Conservation (phyloP, 2,888 invertebrate genomes). For the Anorthoa munda region DNA sequence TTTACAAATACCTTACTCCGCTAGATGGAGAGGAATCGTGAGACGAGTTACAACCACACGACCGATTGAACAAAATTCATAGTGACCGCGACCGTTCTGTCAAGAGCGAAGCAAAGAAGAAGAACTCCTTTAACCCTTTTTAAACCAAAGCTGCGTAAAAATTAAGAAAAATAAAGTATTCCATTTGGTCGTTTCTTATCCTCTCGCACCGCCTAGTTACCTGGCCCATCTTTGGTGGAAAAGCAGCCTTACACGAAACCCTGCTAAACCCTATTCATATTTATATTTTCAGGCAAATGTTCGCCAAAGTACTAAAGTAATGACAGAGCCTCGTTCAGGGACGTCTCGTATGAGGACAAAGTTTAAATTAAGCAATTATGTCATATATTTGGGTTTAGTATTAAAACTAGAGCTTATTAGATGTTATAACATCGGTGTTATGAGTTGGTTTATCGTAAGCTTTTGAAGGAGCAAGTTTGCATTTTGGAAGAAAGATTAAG, state of each 20-base stretch:
- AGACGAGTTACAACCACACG: too few species aligned
- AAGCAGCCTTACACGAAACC: slow-evolving; percentile 7
- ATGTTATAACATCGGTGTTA: slow-evolving; percentile 14
- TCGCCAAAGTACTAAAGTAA: slow-evolving; percentile 55
- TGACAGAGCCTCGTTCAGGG: slow-evolving; percentile 52
- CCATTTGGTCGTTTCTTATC: neutral
- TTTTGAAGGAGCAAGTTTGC: neutral
- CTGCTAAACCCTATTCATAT: slow-evolving; percentile 59
- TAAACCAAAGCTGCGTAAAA: neutral
- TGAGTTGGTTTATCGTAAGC: neutral
- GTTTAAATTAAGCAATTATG: slow-evolving; percentile 49
- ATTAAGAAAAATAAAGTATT: neutral
- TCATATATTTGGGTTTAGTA: slow-evolving; percentile 30
- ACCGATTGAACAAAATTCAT: too few species aligned
- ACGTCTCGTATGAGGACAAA: slow-evolving; percentile 30
- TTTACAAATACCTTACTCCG: too few species aligned
- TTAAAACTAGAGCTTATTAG: slow-evolving; percentile 8
- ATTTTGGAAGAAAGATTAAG: too few species aligned
- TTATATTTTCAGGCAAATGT: slow-evolving; percentile 59
- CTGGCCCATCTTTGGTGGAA: neutral
- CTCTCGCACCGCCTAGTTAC: too few species aligned
- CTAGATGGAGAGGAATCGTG: too few species aligned
- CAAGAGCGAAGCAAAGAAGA: too few species aligned
- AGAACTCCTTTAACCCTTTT: neutral
- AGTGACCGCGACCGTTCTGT: too few species aligned